phyloP scores from a whole-genome alignment of 2,888 invertebrate genomes.

The Siphonodentalium dalli region DNA sequence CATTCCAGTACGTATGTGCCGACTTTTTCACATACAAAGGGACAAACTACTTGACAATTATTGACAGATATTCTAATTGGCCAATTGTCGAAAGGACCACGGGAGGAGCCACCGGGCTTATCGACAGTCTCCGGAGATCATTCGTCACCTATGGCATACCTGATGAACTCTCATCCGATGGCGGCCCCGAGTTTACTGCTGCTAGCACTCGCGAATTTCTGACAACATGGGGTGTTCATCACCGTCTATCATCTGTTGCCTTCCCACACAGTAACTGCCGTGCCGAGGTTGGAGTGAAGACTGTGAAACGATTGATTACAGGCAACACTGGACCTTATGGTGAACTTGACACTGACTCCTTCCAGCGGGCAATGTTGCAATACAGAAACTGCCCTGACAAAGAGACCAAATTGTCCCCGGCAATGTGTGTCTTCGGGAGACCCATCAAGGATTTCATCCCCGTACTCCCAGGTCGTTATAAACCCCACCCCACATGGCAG shows the following conservation, averaged over 20 bases:
- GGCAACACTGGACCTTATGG: constrained; percentile 24
- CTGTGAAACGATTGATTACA: constrained; percentile 31
- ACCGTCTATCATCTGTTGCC: constrained; percentile 28
- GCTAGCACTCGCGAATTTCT: constrained; percentile 26
- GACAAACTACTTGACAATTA: constrained; percentile 28
- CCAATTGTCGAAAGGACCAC: constrained; percentile 23
- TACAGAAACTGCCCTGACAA: constrained; percentile 29
- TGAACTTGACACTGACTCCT: constrained; percentile 22
- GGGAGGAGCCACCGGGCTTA: constrained; percentile 23
- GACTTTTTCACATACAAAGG: constrained; percentile 28
- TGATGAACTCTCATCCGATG: constrained; percentile 29
- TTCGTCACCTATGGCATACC: constrained; percentile 34
- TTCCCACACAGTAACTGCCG: constrained; percentile 30
- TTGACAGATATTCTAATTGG: constrained; percentile 32
- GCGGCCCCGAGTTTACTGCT: constrained; percentile 30
- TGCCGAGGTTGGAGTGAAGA: constrained; percentile 31
- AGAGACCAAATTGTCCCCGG: constrained; percentile 33
- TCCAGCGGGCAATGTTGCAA: constrained; percentile 28
- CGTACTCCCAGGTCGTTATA: constrained; percentile 22
- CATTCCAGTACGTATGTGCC: constrained; percentile 26
- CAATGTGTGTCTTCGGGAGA: constrained; percentile 31
- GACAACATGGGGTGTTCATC: constrained; percentile 24
- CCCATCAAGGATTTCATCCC: constrained; percentile 29
- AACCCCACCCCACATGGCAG: constrained; percentile 24
- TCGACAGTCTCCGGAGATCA: constrained; percentile 20